Conservation (phyloP, 2,888 invertebrate genomes). For the Halictus ligatus region DNA sequence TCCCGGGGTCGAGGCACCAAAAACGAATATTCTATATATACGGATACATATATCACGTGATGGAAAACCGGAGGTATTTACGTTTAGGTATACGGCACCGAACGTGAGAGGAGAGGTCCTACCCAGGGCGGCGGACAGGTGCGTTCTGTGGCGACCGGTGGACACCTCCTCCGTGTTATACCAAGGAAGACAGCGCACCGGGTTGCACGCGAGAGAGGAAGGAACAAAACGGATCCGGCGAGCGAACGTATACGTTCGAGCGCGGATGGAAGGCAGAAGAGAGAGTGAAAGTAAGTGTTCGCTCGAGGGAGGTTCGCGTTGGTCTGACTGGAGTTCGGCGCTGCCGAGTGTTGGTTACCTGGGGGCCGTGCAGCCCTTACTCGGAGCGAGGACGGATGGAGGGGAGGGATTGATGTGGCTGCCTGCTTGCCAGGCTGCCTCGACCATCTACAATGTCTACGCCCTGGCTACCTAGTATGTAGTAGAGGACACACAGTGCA, state of each 20-base stretch:
- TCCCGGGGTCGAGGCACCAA: neutral
- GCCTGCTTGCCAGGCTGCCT: constrained; percentile 69
- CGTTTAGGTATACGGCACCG: neutral
- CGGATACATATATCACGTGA: neutral
- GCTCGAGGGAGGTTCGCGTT: constrained; percentile 84
- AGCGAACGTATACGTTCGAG: constrained; percentile 4
- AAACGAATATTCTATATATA: neutral
- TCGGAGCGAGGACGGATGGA: constrained; percentile 65
- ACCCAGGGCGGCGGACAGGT: constrained; percentile 69
- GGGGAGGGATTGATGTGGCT: constrained; percentile 73
- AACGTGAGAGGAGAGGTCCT: constrained; percentile 51
- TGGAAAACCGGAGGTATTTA: constrained; percentile 11
- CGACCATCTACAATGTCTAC: constrained; percentile 78
- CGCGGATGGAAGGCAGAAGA: constrained; percentile 61
- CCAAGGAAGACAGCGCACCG: constrained; percentile 19
- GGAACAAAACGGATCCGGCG: constrained; percentile 36
- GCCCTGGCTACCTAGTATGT: constrained; percentile 85
- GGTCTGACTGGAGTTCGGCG: constrained; percentile 83
- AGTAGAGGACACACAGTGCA: constrained; percentile 85
- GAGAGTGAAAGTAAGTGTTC: constrained; percentile 84
- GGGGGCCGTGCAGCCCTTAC: constrained; percentile 81
- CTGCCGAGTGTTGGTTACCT: constrained; percentile 81
- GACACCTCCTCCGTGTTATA: constrained; percentile 53
- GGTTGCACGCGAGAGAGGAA: constrained; percentile 18
- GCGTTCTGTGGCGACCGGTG: constrained; percentile 66